A percentile compares a stretch with the other conserved stretches of the same genome.
Evolutionary conservation across 2,797 vertebrate species (phyloP).

Genomic region (Crypturellus tataupa): DNA sequence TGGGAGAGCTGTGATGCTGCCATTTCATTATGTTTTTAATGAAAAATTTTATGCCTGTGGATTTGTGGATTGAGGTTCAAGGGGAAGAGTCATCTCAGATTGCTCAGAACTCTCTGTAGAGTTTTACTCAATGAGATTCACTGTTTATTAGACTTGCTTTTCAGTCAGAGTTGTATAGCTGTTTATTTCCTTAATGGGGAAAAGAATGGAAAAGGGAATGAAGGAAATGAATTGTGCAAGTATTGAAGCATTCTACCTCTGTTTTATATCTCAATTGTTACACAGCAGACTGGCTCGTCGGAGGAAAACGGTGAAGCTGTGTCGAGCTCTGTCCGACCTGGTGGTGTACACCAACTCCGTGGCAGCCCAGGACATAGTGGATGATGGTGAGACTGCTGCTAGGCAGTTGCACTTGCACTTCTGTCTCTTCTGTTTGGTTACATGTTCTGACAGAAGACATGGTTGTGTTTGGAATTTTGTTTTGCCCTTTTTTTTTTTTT

Average conservation of each 20-base stretch:
- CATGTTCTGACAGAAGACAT: not conserved
- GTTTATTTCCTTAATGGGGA: not conserved
- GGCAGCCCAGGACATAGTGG: slow-evolving; percentile 92
- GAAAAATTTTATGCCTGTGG: not conserved
- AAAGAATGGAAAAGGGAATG: not conserved
- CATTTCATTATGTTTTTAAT: not conserved
- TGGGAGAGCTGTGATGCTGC: not conserved
- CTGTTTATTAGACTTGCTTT: not conserved
- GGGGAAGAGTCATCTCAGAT: not conserved
- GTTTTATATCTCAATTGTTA: not conserved
- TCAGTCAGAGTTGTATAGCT: not conserved
- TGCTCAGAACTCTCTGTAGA: not conserved
- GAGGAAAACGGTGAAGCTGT: slow-evolving; percentile 96
- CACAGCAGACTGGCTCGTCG: slow-evolving; percentile 85
- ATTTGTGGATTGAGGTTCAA: not conserved
- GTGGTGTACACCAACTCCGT: slow-evolving; percentile 97
- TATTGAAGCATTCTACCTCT: rapidly evolving
- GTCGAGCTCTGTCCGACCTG: slow-evolving; percentile 94
- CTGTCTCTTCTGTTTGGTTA: not conserved
- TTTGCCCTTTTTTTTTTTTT: not conserved
- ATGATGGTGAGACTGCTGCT: slow-evolving; percentile 86
- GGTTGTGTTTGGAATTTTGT: not conserved
- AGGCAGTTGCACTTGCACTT: rapidly evolving
- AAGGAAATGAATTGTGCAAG: not conserved
- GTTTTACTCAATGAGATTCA: rapidly evolving